phyloP scores from a whole-genome alignment of 2,797 vertebrate genomes.

The Lacerta bilineata region DNA sequence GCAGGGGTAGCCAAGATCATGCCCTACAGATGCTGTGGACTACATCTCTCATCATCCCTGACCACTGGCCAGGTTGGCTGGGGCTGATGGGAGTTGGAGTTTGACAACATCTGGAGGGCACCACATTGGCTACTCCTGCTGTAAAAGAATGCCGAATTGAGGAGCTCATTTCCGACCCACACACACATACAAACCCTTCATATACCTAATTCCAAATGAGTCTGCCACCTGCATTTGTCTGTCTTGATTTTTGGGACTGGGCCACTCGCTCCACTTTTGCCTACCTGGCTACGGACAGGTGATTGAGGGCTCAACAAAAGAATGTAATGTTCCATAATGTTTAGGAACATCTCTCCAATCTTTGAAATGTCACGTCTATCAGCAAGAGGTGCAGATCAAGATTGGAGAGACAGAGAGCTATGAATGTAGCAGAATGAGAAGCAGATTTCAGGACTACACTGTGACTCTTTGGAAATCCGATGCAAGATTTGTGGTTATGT shows the following conservation, averaged over 20 bases:
- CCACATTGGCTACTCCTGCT: no score
- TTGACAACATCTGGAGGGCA: no score
- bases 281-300: neutral
- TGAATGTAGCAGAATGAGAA: neutral
- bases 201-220: neutral
- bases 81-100: no score
- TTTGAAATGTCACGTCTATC: neutral
- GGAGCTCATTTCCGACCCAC: neutral
- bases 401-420: neutral
- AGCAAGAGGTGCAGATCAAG: neutral
- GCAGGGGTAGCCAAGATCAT: neutral
- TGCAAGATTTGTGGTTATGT: neutral
- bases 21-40: no score
- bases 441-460: no score
- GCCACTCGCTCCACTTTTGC: neutral
- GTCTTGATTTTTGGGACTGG: neutral
- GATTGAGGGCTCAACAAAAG: neutral
- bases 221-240: neutral
- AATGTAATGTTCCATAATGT: neutral
- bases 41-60: no score
- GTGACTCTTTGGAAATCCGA: neutral
- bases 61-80: no score
- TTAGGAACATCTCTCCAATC: neutral
- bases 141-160: neutral
- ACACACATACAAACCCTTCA: no score